Evolutionary conservation across 37 sponge, comb jelly and placozoan species (phyloP).

Genomic region (Chondrosia reniformis): DNA sequence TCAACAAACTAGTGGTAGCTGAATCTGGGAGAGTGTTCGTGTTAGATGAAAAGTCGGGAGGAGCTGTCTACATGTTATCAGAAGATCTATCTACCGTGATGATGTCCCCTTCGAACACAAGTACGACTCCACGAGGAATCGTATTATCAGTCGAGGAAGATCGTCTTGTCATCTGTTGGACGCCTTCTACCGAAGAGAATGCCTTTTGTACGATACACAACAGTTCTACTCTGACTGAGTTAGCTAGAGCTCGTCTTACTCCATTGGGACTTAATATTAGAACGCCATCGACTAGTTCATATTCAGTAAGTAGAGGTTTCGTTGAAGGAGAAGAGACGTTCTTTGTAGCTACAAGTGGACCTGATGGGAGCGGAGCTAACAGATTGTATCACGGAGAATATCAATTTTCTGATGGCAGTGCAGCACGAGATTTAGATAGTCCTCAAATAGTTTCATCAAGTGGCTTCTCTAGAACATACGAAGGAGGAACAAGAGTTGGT

Average conservation of each 20-base stretch:
- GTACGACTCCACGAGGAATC: conserved; percentile 13
- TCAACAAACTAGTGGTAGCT: background rate
- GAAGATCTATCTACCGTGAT: conserved; percentile 6
- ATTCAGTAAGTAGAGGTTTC: conserved; percentile 3
- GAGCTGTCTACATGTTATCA: conserved; percentile 5
- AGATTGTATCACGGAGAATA: conserved; percentile 12
- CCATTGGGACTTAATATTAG: too few relatives aligned
- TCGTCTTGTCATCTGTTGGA: conserved; percentile 8
- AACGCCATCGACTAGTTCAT: too few relatives aligned
- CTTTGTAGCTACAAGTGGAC: background rate
- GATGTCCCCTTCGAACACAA: background rate
- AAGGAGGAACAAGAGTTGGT: background rate
- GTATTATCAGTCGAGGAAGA: background rate
- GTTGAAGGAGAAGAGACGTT: conserved; percentile 13
- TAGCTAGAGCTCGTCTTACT: too few relatives aligned
- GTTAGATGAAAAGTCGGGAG: conserved; percentile 3
- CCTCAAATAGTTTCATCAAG: too few relatives aligned
- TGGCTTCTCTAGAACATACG: background rate
- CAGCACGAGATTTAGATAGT: background rate
- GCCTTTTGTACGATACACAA: conserved; percentile 13
- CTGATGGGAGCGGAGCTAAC: background rate
- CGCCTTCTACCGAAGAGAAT: background rate
- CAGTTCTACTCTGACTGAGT: background rate
- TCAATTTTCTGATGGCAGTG: background rate
- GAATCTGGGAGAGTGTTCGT: background rate